A percentile compares a stretch with the other conserved stretches of the same genome.
These are phyloP conservation scores for Stegastes partitus DNA, from an alignment of 2,113 vertebrate genomes.

Conservation along the genomic window DNA sequence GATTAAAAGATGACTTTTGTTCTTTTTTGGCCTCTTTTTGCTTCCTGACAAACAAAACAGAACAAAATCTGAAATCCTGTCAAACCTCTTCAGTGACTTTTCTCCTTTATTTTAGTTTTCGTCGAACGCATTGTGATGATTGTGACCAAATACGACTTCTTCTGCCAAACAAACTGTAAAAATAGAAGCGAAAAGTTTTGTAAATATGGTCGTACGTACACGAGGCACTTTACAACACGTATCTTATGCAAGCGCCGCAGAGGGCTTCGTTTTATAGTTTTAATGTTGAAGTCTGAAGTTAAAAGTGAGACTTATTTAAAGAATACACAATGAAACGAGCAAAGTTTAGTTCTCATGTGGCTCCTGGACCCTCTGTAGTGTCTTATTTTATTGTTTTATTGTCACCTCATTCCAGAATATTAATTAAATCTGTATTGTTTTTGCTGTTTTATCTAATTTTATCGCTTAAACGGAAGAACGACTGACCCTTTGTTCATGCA, in stretches of 20 bases:
- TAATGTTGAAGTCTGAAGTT: not conserved
- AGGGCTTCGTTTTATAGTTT: not conserved
- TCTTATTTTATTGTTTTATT: not conserved
- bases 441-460: not conserved
- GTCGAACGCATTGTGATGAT: not conserved
- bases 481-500: not conserved
- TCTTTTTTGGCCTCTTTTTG: no score
- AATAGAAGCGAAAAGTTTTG: slow-evolving; percentile 36
- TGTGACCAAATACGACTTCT: slow-evolving; percentile 47
- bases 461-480: not conserved
- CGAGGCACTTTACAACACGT: slow-evolving; percentile 80
- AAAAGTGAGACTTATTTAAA: not conserved
- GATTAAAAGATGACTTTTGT: no score
- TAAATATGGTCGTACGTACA: slow-evolving; percentile 66
- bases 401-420: not conserved
- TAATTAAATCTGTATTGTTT: not conserved
- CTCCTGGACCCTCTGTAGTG: no score
- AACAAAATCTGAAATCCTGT: no score
- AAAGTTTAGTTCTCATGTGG: not conserved
- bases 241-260: slow-evolving; percentile 11
- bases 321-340: not conserved
- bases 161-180: slow-evolving; percentile 48
- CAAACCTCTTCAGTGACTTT: no score
- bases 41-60: no score
- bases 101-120: not conserved